phyloP scores from a whole-genome alignment of 2,797 vertebrate species.

The Tenualosa thibaudeaui region DNA sequence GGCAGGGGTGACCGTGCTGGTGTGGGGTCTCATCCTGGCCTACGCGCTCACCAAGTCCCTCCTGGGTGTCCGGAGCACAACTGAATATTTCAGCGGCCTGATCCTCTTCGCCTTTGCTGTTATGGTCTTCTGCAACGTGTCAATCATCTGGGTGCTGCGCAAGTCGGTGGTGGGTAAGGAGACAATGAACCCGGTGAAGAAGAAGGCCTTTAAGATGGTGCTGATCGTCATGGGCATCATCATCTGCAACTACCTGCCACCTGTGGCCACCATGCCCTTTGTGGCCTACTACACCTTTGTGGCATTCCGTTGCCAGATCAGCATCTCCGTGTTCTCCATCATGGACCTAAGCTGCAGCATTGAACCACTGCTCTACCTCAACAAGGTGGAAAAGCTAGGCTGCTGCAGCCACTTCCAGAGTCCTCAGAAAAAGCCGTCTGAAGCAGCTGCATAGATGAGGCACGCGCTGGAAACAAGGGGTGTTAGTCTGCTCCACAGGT shows the following conservation, averaged over 20 bases:
- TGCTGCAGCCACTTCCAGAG: constrained; percentile 49
- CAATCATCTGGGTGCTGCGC: constrained; percentile 74
- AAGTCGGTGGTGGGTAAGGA: constrained; percentile 70
- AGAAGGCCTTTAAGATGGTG: constrained; percentile 73
- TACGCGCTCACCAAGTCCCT: constrained; percentile 63
- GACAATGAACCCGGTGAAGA: constrained; percentile 74
- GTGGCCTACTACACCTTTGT: constrained; percentile 62
- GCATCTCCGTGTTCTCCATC: constrained; percentile 65
- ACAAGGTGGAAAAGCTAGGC: constrained; percentile 61
- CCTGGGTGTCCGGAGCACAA: constrained; percentile 56
- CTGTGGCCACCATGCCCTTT: constrained; percentile 73
- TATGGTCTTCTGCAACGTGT: constrained; percentile 77
- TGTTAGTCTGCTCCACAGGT: not conserved
- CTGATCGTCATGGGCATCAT: constrained; percentile 70
- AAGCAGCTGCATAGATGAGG: not conserved
- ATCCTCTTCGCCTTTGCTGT: constrained; percentile 68
- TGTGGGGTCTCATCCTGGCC: constrained; percentile 66
- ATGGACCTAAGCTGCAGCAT: constrained; percentile 79
- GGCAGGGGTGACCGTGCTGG: constrained; percentile 46
- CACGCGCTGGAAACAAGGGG: not conserved
- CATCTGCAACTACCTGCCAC: constrained; percentile 70
- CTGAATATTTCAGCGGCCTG: constrained; percentile 65
- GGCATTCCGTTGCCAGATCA: constrained; percentile 66
- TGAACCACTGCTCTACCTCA: constrained; percentile 74
- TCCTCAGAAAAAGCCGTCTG: constrained; percentile 22